phyloP scores from a whole-genome alignment of 2,888 invertebrate genomes.

The Ditylenchus weischeri region DNA sequence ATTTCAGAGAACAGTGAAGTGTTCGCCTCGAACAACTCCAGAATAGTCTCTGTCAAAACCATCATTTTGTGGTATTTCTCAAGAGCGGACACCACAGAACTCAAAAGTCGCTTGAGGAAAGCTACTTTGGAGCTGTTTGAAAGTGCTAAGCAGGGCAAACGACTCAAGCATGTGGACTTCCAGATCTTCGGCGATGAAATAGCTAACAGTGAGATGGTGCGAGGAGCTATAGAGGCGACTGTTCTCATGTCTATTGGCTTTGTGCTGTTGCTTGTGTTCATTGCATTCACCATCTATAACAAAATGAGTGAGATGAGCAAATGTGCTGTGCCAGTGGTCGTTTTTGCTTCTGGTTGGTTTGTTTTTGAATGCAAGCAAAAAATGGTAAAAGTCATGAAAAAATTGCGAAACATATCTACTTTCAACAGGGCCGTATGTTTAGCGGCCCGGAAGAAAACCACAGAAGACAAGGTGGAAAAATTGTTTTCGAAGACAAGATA shows the following conservation, averaged over 20 bases:
- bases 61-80: constrained; percentile 55
- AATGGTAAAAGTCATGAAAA: too few species aligned
- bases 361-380: too few species aligned
- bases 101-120: constrained; percentile 21
- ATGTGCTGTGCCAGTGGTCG: constrained; percentile 30
- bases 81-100: constrained; percentile 42
- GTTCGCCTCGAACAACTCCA: constrained; percentile 37
- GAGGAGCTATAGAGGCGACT: constrained; percentile 56
- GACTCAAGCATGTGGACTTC: constrained; percentile 39
- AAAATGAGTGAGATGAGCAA: constrained; percentile 20
- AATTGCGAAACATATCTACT: too few species aligned
- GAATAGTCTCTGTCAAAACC: constrained; percentile 34
- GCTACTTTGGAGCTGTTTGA: constrained; percentile 42
- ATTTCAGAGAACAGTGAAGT: constrained; percentile 19
- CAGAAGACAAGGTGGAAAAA: too few species aligned
- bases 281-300: constrained; percentile 37
- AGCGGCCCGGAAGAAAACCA: too few species aligned
- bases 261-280: constrained; percentile 49
- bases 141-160: constrained; percentile 29
- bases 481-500: too few species aligned
- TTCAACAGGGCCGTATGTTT: too few species aligned
- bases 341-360: constrained; percentile 13
- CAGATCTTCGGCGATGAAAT: constrained; percentile 55
- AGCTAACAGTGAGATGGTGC: constrained; percentile 56
- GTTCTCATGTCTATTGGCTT: constrained; percentile 55